These are phyloP conservation scores for Anguilla megastoma DNA, from an alignment of 2,797 vertebrate genomes.

Conservation along the genomic window DNA sequence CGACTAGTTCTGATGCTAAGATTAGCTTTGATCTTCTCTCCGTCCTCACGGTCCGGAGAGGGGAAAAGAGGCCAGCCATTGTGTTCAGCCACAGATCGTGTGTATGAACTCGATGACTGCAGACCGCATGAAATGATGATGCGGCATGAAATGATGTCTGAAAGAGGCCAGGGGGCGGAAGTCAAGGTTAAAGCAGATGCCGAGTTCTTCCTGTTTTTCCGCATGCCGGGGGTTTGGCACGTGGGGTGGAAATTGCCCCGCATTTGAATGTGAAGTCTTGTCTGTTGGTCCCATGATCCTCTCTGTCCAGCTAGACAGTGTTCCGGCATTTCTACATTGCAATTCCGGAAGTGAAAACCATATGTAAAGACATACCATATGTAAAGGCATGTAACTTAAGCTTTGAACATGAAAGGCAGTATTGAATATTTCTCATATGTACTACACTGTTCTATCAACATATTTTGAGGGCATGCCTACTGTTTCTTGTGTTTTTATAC, in stretches of 20 bases:
- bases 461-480: background rate
- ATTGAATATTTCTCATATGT: background rate
- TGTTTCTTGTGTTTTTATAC: background rate
- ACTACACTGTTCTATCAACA: background rate
- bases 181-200: background rate
- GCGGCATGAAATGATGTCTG: background rate
- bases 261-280: background rate
- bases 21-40: slow-evolving; percentile 23
- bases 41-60: background rate
- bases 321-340: background rate
- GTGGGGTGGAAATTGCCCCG: background rate
- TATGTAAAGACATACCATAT: background rate
- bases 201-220: background rate
- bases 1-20: background rate
- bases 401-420: background rate
- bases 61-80: background rate
- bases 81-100: background rate
- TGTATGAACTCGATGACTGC: slow-evolving; percentile 15
- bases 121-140: background rate
- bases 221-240: background rate
- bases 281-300: slow-evolving; percentile 22
- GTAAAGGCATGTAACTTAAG: background rate
- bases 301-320: background rate
- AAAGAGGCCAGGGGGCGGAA: slow-evolving; percentile 12
- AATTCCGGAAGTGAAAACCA: background rate